Evolutionary conservation across 2,113 vertebrate species (phyloP), one percentile per base, ranked within the genome.

Genomic region (Chloroceryle aenea): DNA sequence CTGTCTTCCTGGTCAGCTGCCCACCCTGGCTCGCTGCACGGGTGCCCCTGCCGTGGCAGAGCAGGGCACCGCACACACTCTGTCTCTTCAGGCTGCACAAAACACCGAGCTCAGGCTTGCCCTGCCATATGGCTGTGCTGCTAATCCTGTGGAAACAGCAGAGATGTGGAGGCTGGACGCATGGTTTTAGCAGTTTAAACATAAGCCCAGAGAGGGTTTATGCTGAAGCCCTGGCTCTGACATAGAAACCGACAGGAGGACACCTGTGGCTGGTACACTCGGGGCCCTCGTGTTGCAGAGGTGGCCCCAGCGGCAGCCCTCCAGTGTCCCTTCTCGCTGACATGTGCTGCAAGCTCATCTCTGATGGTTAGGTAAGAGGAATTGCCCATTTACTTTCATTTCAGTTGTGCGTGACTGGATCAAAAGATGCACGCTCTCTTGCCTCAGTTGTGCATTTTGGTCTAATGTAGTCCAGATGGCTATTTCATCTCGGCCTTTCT

Each of bases 391-490:
- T 92, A 81, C 92, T 96, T 97, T 78, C 56, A 84, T 95, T 96
- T 94, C 80, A 82, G 62, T 64, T 87, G 90, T 92, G 80, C 83
- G 58, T 95, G 95, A 96, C 94, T 87, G 89, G 75, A 95, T 97
- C 95, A 97, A 95, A 95, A 83, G 71, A 69, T 64, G 59, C 36
- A 40, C 4, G 14, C 42, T 74, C 75, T 87, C 95, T 73, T 85
- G 81, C 93, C 92, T 96, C 82, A 90, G 19, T 92, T 87, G 48
- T 10, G 1, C 45, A 64, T 83, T 90, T 94, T 78, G 63, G 34
- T 75, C 74, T 96, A 93, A 93, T 92, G 79, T 82, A 73, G 86
- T 77, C 91, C 93, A 97, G 94, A 96, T 96, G 87, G 78, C 78
- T 93, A 85, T 87, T 96, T 93, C 81, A 79, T 84, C 87, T 84